A percentile compares a stretch with the other conserved stretches of the same genome.
Conservation (phyloP, 2,888 invertebrate genomes). For the Drosophila lutescens region DNA sequence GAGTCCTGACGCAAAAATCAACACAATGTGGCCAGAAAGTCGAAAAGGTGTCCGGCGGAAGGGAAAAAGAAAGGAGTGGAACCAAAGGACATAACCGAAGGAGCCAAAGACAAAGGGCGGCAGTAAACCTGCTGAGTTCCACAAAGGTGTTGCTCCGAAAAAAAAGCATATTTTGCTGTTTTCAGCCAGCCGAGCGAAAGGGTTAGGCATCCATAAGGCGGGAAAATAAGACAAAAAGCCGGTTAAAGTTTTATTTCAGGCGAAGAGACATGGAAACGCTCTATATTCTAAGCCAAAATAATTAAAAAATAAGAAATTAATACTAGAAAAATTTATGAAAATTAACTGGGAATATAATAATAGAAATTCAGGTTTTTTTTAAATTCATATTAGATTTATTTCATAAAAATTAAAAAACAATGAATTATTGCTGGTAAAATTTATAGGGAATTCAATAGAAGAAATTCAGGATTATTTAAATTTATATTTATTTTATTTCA, state of each 20-base stretch:
- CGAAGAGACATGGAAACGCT: background rate
- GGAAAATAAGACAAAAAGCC: background rate
- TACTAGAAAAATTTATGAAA: too few relatives aligned
- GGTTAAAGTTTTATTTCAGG: background rate
- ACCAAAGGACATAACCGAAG: constrained; percentile 29
- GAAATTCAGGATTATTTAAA: too few relatives aligned
- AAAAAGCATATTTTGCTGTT: constrained; percentile 71
- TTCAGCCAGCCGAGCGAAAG: constrained; percentile 44
- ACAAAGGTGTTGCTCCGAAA: constrained; percentile 22
- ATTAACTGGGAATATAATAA: too few relatives aligned
- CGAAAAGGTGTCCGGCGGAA: constrained; percentile 46
- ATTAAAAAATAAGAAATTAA: background rate
- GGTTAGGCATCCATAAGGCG: constrained; percentile 32
- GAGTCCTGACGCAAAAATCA: constrained; percentile 25
- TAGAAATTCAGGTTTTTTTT: too few relatives aligned
- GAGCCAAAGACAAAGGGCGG: constrained; percentile 66
- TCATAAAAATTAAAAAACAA: too few relatives aligned
- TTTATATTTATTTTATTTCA: too few relatives aligned
- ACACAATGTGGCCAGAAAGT: constrained; percentile 52
- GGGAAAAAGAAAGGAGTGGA: background rate
- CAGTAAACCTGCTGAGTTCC: constrained; percentile 55
- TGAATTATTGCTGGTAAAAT: too few relatives aligned
- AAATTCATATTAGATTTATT: too few relatives aligned
- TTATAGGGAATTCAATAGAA: too few relatives aligned
- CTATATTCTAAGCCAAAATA: background rate